phyloP scores from a whole-genome alignment of 2,113 vertebrate species.

The Calyptomena viridis region DNA sequence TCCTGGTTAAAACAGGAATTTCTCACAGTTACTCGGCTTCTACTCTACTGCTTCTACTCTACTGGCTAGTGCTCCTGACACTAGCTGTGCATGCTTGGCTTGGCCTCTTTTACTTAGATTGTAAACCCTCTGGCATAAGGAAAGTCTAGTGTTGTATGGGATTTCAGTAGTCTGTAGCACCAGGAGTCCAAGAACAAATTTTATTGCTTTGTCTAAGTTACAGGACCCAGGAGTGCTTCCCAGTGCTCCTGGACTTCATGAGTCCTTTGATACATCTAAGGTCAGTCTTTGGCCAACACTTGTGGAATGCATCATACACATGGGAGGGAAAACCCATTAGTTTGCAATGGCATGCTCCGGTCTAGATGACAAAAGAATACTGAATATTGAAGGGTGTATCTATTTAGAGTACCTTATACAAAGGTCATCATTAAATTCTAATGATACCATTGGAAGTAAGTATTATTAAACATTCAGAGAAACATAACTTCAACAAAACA shows the following conservation, averaged over 20 bases:
- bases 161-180: neutral
- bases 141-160: neutral
- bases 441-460: neutral
- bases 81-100: neutral
- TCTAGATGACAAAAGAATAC: neutral
- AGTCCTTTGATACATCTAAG: neutral
- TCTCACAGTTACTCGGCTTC: no score
- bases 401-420: neutral
- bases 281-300: neutral
- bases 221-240: neutral
- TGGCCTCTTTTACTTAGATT: neutral
- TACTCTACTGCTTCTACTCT: no score
- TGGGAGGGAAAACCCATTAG: neutral
- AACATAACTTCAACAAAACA: neutral
- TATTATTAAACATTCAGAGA: neutral
- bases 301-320: neutral
- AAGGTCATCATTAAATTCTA: neutral
- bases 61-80: neutral
- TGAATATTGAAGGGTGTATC: neutral
- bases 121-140: neutral
- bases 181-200: neutral
- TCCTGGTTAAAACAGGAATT: neutral
- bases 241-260: neutral
- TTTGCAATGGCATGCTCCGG: neutral
- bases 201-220: neutral